These are phyloP conservation scores for Electrona antarctica DNA, from an alignment of 2,113 vertebrate species.

Conservation along the genomic window DNA sequence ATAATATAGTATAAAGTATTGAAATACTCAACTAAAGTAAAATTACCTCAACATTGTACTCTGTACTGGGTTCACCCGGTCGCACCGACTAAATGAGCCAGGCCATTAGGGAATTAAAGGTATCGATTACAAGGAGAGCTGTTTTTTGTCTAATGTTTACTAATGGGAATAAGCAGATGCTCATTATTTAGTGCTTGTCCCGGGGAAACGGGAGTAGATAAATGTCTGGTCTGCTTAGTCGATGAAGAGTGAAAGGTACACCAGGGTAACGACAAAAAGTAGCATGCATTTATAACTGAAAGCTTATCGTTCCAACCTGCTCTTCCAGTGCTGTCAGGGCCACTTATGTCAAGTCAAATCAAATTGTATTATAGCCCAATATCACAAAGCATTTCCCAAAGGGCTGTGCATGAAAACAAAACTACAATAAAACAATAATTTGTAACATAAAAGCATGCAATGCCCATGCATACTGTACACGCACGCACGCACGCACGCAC, in stretches of 20 bases:
- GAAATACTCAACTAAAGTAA: too few relatives aligned
- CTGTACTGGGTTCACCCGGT: not conserved
- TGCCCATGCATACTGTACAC: too few relatives aligned
- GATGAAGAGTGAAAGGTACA: slow-evolving; percentile 30
- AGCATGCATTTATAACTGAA: not conserved
- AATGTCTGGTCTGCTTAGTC: slow-evolving; percentile 32
- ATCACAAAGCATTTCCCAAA: too few relatives aligned
- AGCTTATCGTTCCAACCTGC: slow-evolving; percentile 22
- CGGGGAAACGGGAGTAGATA: slow-evolving; percentile 32
- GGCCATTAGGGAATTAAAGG: slow-evolving; percentile 71
- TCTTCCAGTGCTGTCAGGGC: not conserved
- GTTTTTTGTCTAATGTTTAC: slow-evolving; percentile 56
- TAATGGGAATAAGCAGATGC: slow-evolving; percentile 60
- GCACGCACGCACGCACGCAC: not conserved
- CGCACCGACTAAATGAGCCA: slow-evolving; percentile 24
- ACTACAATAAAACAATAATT: too few relatives aligned
- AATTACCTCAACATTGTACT: too few relatives aligned
- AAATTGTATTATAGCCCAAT: too few relatives aligned
- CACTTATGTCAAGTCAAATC: too few relatives aligned
- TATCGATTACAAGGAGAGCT: slow-evolving; percentile 63
- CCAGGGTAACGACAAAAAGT: not conserved
- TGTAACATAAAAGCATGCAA: too few relatives aligned
- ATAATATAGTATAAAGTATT: too few relatives aligned
- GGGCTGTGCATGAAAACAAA: too few relatives aligned
- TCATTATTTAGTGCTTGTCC: slow-evolving; percentile 52